Evolutionary conservation across 2,797 vertebrate species (phyloP), one percentile per base, ranked within the genome.

Genomic region (Vipera ursinii): DNA sequence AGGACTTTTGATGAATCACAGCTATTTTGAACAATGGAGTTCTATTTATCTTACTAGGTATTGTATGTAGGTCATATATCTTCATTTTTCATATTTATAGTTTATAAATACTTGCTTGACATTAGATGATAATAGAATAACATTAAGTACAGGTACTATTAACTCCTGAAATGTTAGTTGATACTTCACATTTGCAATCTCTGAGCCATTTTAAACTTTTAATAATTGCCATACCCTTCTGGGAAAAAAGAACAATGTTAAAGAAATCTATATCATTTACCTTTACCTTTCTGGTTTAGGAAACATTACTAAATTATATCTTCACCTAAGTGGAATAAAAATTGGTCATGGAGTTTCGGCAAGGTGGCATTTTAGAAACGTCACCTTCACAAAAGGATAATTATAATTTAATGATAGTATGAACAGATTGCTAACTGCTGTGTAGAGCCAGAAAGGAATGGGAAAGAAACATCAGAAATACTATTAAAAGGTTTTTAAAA

Each of bases 341-440:
- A 92, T 95, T 95, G 93, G 92, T 94, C 91, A 91, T 89, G 93
- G 92, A 94, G 93, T 85, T 44, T 85, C 51, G 87, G 65, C 89
- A 93, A 82, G 87, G 91, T 95, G 95, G 90, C 92, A 95, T 96
- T 96, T 95, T 89, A 82, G 92, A 94, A 93, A 60, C 89, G 93
- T 95, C 92, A 93, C 91, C 90, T 91, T 96, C 93, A 56, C 93
- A 87, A 44, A 94, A 87, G 92, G 93, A 73, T 96, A 95, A 96
- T 95, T 92, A 92, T 38, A 15, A 94, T 96, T 95, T 96, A 96
- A 96, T 92, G 94, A 91, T 0, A 3, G 87, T 94, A 90, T 89
- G 96, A 96, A 92, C 96, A 97, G 96, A 96, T 96, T 96, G 96
- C 93, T 95, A 94, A 96, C 87, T 96, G 96, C 96, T 89, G 69